Percentiles rank a stretch among this genome's conserved stretches.
Conservation (phyloP, 2,797 vertebrate species). For the Calcarius lapponicus region DNA sequence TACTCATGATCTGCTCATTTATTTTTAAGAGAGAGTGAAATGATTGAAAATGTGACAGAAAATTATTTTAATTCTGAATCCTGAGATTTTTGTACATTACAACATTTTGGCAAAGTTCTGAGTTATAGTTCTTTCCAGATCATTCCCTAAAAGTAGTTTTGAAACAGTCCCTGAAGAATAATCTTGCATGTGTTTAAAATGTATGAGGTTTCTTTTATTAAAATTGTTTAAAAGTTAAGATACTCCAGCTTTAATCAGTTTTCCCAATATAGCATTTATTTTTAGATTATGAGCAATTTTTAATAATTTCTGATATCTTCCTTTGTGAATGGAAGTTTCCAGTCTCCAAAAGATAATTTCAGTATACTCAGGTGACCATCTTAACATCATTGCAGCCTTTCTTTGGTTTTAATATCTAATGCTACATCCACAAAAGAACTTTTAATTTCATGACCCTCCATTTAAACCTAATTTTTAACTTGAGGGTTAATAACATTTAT, state of each 20-base stretch:
- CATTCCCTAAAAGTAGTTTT: neutral
- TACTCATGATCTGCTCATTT: neutral
- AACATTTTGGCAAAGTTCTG: neutral
- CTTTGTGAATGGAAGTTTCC: neutral
- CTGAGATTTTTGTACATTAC: neutral
- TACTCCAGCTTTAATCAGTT: neutral
- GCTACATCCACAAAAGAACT: neutral
- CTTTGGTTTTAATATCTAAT: neutral
- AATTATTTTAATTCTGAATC: neutral
- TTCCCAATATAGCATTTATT: neutral
- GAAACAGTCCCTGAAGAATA: neutral
- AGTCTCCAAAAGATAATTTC: neutral
- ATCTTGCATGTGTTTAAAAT: conserved; percentile 9
- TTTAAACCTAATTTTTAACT: neutral
- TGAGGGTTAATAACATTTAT: neutral
- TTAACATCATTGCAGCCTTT: neutral
- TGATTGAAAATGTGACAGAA: neutral
- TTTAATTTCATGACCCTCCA: neutral
- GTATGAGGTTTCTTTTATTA: neutral
- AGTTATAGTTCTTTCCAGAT: neutral
- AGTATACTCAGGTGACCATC: neutral
- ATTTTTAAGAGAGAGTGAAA: neutral
- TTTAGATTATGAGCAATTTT: neutral
- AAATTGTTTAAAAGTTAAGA: neutral
- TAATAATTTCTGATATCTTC: neutral